Conservation (phyloP, 2,113 vertebrate genomes). For the Mustela nigripes region DNA sequence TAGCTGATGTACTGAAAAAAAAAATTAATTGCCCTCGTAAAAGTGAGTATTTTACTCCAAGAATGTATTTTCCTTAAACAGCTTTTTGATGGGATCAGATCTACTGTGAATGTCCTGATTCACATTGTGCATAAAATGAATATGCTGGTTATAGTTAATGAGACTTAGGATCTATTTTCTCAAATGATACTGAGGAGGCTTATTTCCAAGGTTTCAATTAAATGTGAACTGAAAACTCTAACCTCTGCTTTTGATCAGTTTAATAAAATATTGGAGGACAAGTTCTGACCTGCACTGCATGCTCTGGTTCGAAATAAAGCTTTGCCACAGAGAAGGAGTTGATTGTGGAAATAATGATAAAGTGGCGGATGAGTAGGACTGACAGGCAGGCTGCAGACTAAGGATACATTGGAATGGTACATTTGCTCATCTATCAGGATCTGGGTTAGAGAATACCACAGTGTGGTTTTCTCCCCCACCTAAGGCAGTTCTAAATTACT, state of each 20-base stretch:
- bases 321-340: neutral
- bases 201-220: neutral
- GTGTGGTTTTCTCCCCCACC: neutral
- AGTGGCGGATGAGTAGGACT: neutral
- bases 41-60: slow-evolving; percentile 35
- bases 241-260: neutral
- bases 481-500: neutral
- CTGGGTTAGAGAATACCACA: neutral
- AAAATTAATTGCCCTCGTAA: neutral
- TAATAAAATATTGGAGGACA: neutral
- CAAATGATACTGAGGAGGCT: neutral
- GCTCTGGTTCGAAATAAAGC: neutral
- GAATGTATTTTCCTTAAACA: neutral
- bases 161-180: neutral
- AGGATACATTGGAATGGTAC: neutral
- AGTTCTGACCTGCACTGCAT: neutral
- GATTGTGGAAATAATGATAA: neutral
- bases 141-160: neutral
- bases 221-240: neutral
- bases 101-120: neutral
- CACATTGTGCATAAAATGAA: neutral
- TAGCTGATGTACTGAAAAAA: neutral
- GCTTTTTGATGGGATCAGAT: neutral
- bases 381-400: neutral
- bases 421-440: neutral